phyloP scores from a whole-genome alignment of 2,113 vertebrate species.

The Xiphophorus maculatus region DNA sequence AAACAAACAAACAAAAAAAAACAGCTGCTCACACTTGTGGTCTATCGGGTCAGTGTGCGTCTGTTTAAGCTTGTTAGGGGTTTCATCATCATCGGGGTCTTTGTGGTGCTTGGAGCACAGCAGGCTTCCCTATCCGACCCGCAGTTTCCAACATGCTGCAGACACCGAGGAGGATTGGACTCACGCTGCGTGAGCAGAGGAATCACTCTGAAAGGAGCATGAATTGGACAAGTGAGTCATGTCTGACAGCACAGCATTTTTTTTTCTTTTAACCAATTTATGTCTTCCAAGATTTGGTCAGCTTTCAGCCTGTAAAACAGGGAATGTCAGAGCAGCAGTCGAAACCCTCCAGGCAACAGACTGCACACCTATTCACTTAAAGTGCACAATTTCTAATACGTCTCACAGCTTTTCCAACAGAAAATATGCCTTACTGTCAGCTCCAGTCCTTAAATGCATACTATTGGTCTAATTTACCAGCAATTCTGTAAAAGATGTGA shows the following conservation, averaged over 20 bases:
- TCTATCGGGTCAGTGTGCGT: conserved; percentile 27
- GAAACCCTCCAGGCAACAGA: conserved; percentile 27
- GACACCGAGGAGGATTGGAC: conserved; percentile 19
- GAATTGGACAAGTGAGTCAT: conserved; percentile 22
- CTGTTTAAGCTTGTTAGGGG: conserved; percentile 23
- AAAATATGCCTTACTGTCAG: not conserved
- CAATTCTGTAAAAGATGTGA: too few species aligned
- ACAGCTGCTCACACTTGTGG: not conserved
- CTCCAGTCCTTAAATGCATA: too few species aligned
- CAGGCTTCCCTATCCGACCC: conserved; percentile 30
- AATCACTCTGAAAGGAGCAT: conserved; percentile 3
- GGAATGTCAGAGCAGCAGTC: conserved; percentile 8
- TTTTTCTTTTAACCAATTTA: conserved; percentile 12
- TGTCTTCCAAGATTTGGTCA: conserved; percentile 9
- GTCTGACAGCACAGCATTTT: not conserved
- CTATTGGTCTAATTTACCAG: too few species aligned
- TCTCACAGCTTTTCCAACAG: conserved; percentile 14
- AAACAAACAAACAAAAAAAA: too few species aligned
- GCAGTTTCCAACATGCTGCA: conserved; percentile 27
- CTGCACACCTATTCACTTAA: conserved; percentile 7
- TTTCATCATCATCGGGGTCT: conserved; percentile 22
- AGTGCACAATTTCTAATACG: conserved; percentile 16
- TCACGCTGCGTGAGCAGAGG: conserved; percentile 35
- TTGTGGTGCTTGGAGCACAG: conserved; percentile 22
- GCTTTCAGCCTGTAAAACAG: conserved; percentile 22